A percentile compares a stretch with the other conserved stretches of the same genome.
Conservation (phyloP, 2,113 vertebrate species). For the Poeciliopsis occidentalis region DNA sequence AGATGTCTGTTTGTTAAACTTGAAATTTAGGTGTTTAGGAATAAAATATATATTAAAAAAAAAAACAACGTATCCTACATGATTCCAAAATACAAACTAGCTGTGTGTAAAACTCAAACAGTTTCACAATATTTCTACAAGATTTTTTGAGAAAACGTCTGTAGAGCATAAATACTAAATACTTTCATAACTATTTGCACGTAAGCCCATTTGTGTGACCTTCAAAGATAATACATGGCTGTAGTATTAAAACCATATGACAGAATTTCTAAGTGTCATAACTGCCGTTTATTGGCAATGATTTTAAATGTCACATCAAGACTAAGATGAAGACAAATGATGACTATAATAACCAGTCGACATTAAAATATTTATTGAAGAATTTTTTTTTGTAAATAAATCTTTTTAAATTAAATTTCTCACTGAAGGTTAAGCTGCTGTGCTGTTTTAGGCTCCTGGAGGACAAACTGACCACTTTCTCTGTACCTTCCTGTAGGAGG, state of each 20-base stretch:
- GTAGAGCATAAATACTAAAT: not conserved
- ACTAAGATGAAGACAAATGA: not conserved
- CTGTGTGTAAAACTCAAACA: not conserved
- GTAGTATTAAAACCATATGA: constrained; percentile 3
- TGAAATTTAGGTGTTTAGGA: constrained; percentile 21
- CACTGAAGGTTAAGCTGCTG: too few relatives aligned
- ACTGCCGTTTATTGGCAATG: constrained; percentile 5
- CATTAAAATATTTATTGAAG: not conserved
- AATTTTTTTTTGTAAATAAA: not conserved
- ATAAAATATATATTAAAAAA: not conserved
- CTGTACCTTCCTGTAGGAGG: too few relatives aligned
- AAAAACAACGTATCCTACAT: not conserved
- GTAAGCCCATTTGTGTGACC: not conserved
- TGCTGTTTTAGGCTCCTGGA: too few relatives aligned
- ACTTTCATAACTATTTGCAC: not conserved
- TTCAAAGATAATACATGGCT: constrained; percentile 11
- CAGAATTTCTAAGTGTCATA: not conserved
- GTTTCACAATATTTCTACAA: not conserved
- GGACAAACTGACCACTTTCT: too few relatives aligned
- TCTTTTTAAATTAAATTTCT: not conserved
- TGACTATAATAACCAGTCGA: not conserved
- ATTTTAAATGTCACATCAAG: not conserved
- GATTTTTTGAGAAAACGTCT: not conserved
- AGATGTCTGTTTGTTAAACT: constrained; percentile 40
- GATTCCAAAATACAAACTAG: not conserved